Percentiles rank a stretch among this genome's conserved stretches.
Conservation (phyloP, 2,113 vertebrate genomes). For the Propithecus coquereli region DNA sequence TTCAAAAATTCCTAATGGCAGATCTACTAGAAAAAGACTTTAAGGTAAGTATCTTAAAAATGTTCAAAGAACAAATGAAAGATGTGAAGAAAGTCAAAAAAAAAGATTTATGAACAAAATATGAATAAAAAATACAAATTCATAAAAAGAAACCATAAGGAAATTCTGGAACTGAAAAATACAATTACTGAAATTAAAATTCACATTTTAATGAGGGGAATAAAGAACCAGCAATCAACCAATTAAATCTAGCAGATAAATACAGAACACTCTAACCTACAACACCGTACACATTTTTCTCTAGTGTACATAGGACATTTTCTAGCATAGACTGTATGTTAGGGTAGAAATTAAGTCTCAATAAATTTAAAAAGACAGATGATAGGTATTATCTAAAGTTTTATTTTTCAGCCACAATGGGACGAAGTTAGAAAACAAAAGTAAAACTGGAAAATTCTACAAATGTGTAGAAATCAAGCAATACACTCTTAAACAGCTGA, state of each 20-base stretch:
- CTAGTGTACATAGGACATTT: background rate
- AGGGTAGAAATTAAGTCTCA: background rate
- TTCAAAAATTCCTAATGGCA: background rate
- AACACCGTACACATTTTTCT: background rate
- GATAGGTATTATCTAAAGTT: background rate
- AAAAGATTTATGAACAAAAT: background rate
- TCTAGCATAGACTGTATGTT: background rate
- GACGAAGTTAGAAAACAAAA: background rate
- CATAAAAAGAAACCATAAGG: background rate
- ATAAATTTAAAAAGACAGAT: background rate
- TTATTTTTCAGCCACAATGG: background rate
- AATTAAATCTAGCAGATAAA: background rate
- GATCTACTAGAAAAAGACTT: background rate
- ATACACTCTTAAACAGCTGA: background rate
- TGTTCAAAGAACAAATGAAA: background rate
- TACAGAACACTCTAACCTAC: background rate
- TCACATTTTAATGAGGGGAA: background rate
- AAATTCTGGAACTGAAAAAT: background rate
- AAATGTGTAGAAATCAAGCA: background rate
- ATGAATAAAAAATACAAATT: background rate
- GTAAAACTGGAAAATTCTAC: background rate
- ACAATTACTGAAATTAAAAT: background rate
- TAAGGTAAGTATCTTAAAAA: background rate
- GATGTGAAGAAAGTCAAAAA: background rate
- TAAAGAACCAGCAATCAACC: background rate